Evolutionary conservation across 2,113 vertebrate genomes (phyloP), one percentile per base, ranked within the genome.

Genomic region (Synchiropus splendidus): DNA sequence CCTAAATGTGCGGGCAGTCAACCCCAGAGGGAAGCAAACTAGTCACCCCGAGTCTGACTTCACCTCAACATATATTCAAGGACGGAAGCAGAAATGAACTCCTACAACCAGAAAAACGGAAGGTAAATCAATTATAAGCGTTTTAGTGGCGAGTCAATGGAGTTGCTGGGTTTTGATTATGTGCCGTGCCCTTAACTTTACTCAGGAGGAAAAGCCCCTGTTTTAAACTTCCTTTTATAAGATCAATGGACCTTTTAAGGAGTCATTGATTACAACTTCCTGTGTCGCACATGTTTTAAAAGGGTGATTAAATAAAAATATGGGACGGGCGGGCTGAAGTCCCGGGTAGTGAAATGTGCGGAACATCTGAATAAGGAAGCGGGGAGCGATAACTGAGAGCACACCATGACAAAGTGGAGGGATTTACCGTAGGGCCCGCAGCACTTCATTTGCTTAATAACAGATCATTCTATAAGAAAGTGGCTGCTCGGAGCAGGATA

Each of bases 251-350:
- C 83, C 86, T 87, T 90, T 90, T 89, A 91, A 89, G 87, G 85
- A 92, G 83, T 83, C 89, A 90, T 85, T 91, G 90, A 91, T 90
- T 91, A 89, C 87, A 89, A 91, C 88, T 89, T 87, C 85, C 84
- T 77, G 77, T 84, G 83, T 87, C 87, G 57, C 77, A 72, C 77
- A 61, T 79, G 81, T 85, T 87, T 85, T 80, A 80, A 82, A 83
- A 83, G 82, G 80, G 36, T 36, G 48, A 56, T 39, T 38, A 57
- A 51, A 57, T 67, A 72, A 57, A 64, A 78, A 80, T 44, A 65
- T 60, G 44, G 63, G 46, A 55, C 49, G 41, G 55, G 27, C n/a
- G 51, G 36, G 38, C 36, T 39, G 48, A 38, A 44, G 48, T 54
- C 47, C 57, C 67, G 65, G 70, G 41, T 48, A 34, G 57, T 48